Percentiles rank a stretch among this genome's conserved stretches.
phyloP scores from a whole-genome alignment of 1,140 invertebrate species.

The Ceratina calcarata region DNA sequence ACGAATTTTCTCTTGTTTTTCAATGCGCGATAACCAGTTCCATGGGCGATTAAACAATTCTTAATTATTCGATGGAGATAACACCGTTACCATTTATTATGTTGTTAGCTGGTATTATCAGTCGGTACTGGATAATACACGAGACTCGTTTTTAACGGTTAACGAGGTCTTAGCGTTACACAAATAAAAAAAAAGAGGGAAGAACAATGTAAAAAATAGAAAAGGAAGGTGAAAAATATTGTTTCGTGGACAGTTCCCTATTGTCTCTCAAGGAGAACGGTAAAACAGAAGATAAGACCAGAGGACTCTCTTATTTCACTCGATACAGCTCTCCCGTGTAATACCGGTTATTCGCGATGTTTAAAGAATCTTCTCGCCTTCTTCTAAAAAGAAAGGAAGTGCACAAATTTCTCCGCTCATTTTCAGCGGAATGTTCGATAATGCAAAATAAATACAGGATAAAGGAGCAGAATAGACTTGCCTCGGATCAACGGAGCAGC shows the following conservation, averaged over 20 bases:
- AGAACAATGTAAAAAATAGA: constrained; percentile 23
- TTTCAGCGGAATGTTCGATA: background rate
- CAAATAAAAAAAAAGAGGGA: constrained; percentile 13
- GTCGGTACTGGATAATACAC: constrained; percentile 22
- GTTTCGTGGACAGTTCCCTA: constrained; percentile 32
- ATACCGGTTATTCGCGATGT: constrained; percentile 9
- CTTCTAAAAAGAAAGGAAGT: too few species aligned
- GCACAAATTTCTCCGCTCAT: background rate
- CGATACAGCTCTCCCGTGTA: constrained; percentile 25
- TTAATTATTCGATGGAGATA: constrained; percentile 63
- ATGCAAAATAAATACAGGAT: constrained; percentile 3
- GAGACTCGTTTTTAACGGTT: constrained; percentile 37
- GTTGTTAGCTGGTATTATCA: constrained; percentile 46
- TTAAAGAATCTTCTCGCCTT: constrained; percentile 7
- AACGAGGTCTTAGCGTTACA: constrained; percentile 30
- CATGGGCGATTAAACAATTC: constrained; percentile 59
- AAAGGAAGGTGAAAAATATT: constrained; percentile 17
- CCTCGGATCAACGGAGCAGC: background rate
- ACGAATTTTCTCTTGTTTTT: constrained; percentile 25
- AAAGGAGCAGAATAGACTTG: background rate
- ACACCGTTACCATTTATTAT: constrained; percentile 31
- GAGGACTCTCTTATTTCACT: constrained; percentile 32
- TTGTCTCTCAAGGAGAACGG: constrained; percentile 19
- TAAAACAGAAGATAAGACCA: constrained; percentile 21
- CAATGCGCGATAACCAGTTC: constrained; percentile 41